A percentile compares a stretch with the other conserved stretches of the same genome.
phyloP scores from a whole-genome alignment of 1,140 invertebrate genomes.

The Rhopalosiphum padi region DNA sequence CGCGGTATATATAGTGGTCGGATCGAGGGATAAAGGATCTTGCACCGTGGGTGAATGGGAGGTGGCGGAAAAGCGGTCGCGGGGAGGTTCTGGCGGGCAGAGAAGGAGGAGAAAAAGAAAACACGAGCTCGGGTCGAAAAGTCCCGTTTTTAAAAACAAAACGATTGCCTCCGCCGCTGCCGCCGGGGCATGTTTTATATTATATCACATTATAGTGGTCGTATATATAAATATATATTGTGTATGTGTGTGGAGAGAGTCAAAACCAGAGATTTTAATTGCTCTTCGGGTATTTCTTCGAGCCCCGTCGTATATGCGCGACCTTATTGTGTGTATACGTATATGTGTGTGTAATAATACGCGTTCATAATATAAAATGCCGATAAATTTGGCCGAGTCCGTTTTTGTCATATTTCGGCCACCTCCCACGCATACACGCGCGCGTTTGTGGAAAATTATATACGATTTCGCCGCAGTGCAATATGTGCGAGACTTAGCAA shows the following conservation, averaged over 20 bases:
- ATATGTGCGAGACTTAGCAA: not conserved
- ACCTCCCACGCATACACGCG: not conserved
- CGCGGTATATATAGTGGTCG: not conserved
- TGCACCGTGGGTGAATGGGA: not conserved
- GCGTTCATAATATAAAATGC: conserved; percentile 7
- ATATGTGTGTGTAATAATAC: not conserved
- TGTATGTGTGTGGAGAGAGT: not conserved
- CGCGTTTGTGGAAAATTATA: not conserved
- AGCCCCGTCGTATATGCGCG: not conserved
- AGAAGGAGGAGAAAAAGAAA: conserved; percentile 41
- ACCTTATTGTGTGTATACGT: not conserved
- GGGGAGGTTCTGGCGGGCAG: not conserved
- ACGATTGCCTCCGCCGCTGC: not conserved
- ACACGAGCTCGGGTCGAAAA: conserved; percentile 43
- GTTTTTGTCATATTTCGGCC: conserved; percentile 46
- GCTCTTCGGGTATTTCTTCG: conserved; percentile 43
- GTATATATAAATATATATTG: not conserved
- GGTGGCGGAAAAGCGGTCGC: not conserved
- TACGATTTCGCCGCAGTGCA: not conserved
- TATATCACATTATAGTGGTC: not conserved
- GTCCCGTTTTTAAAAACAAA: conserved; percentile 53
- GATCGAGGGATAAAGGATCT: conserved; percentile 6
- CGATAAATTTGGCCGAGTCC: conserved; percentile 27
- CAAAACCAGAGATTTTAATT: conserved; percentile 53
- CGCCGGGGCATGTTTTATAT: not conserved